phyloP scores from a whole-genome alignment of 2,113 vertebrate species.

The Erpornis zantholeuca region DNA sequence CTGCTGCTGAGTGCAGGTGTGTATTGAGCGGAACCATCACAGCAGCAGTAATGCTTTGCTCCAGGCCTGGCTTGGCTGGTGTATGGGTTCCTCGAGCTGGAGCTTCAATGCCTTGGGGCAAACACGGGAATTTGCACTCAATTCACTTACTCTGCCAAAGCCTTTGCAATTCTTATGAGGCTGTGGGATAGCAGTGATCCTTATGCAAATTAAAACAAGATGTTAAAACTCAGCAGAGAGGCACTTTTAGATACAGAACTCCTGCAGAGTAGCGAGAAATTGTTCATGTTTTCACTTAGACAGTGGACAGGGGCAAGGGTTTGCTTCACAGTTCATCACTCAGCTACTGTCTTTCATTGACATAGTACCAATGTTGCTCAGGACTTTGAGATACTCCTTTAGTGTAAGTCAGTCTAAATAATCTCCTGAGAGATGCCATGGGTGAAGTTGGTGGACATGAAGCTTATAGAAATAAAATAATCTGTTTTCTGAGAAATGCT shows the following conservation, averaged over 20 bases:
- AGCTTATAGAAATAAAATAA: neutral
- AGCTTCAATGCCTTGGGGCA: neutral
- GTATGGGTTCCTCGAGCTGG: neutral
- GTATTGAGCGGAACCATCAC: rapidly evolving
- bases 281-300: neutral
- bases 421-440: neutral
- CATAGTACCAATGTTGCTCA: neutral
- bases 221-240: neutral
- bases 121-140: rapidly evolving
- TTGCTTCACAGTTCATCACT: neutral
- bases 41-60: neutral
- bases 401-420: neutral
- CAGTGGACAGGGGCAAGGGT: neutral
- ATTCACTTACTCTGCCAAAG: neutral
- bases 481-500: rapidly evolving
- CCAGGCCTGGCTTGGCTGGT: neutral
- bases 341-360: neutral
- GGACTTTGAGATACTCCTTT: neutral
- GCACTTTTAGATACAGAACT: neutral
- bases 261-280: neutral
- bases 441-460: neutral
- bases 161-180: neutral
- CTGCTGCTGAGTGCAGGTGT: neutral
- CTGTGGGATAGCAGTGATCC: neutral
- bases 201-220: neutral